phyloP scores from a whole-genome alignment of 2,888 invertebrate species.

The Volucella inflata region DNA sequence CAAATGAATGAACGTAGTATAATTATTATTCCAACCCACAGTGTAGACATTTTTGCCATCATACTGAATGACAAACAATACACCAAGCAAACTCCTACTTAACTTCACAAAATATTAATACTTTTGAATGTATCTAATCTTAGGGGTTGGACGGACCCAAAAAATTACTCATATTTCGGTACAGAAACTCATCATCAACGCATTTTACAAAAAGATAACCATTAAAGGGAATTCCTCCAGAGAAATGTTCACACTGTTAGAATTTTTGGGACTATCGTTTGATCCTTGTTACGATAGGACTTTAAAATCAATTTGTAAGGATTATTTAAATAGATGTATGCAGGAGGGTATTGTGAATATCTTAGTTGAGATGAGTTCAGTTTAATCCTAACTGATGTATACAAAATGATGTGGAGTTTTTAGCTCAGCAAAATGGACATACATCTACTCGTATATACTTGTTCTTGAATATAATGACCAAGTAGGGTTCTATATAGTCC shows the following conservation, averaged over 20 bases:
- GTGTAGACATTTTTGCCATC: conserved; percentile 15
- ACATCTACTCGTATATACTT: neutral
- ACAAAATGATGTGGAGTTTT: conserved; percentile 58
- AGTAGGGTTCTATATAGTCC: conserved; percentile 3
- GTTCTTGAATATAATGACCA: conserved; percentile 6
- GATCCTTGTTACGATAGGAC: conserved; percentile 63
- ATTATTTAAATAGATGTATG: conserved; percentile 62
- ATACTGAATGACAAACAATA: conserved; percentile 45
- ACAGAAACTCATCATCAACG: neutral
- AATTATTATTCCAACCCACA: conserved; percentile 60
- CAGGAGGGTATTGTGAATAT: conserved; percentile 43
- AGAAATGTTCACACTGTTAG: conserved; percentile 52
- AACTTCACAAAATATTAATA: conserved; percentile 49
- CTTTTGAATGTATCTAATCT: conserved; percentile 24
- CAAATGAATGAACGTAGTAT: conserved; percentile 30
- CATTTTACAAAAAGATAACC: conserved; percentile 13
- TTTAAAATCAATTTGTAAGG: conserved; percentile 74
- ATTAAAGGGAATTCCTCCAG: conserved; percentile 18
- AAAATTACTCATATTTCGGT: neutral
- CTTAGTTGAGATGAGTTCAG: conserved; percentile 44
- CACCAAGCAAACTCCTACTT: neutral
- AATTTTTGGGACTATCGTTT: conserved; percentile 35
- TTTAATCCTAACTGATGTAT: conserved; percentile 60
- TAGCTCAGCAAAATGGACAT: conserved; percentile 44
- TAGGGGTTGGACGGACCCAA: conserved; percentile 40